phyloP scores from a whole-genome alignment of 2,113 vertebrate genomes.

The Ramphastos sulfuratus region DNA sequence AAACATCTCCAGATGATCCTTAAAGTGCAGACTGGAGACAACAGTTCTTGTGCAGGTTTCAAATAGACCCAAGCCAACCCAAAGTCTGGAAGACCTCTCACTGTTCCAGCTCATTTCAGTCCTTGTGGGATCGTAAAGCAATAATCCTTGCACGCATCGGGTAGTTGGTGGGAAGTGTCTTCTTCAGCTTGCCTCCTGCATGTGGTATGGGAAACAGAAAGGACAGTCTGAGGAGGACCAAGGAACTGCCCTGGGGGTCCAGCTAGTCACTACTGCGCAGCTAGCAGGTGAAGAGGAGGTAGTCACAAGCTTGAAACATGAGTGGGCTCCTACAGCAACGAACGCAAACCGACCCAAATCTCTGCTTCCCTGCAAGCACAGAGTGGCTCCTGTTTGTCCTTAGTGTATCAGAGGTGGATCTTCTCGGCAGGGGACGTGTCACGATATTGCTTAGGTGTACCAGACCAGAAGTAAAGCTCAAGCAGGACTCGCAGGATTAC shows the following conservation, averaged over 20 bases:
- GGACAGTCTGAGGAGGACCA: background rate
- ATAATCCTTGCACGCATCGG: background rate
- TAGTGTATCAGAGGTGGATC: background rate
- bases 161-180: background rate
- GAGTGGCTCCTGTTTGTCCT: background rate
- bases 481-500: background rate
- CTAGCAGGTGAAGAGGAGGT: background rate
- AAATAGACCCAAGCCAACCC: rapidly evolving
- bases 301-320: background rate
- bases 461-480: background rate
- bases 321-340: background rate
- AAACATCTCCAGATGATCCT: background rate
- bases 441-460: background rate
- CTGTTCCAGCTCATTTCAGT: background rate
- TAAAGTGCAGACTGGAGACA: background rate
- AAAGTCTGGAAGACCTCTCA: background rate
- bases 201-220: rapidly evolving
- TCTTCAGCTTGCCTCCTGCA: background rate
- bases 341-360: background rate
- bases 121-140: background rate
- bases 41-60: background rate
- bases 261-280: background rate
- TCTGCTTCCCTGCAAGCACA: background rate
- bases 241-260: background rate
- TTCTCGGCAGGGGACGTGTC: background rate